These are phyloP conservation scores for Pluvianellus socialis DNA, from an alignment of 2,113 vertebrate species.

Conservation along the genomic window DNA sequence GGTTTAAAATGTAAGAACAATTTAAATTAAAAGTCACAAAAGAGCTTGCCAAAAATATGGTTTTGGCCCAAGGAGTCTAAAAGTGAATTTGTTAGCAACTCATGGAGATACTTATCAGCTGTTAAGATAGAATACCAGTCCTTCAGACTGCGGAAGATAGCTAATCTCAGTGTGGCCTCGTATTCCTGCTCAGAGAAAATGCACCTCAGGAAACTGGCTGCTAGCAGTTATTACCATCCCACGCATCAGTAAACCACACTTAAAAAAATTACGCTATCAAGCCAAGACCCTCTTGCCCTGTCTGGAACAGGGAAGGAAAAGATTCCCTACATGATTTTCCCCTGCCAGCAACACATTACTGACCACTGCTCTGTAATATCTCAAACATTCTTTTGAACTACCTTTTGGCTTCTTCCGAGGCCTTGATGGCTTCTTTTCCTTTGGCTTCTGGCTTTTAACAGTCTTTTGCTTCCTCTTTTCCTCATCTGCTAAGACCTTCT, in stretches of 20 bases:
- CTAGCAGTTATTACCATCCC: neutral
- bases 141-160: neutral
- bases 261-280: neutral
- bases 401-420: constrained; percentile 72
- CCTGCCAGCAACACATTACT: neutral
- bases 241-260: neutral
- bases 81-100: neutral
- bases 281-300: neutral
- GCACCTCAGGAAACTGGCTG: neutral
- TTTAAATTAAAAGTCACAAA: neutral
- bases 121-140: neutral
- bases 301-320: neutral
- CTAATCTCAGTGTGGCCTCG: neutral
- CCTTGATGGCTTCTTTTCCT: constrained; percentile 66
- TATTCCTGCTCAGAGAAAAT: neutral
- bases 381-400: neutral
- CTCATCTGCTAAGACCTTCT: constrained; percentile 86
- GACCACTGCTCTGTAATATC: neutral
- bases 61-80: neutral
- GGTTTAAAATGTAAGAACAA: neutral
- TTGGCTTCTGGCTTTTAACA: constrained; percentile 62
- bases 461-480: constrained; percentile 81
- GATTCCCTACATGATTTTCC: accelerated
- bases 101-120: neutral
- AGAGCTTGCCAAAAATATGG: neutral